Base-by-base conservation (phyloP, 2,888 invertebrate species). In the Oligia latruncula region DNA sequence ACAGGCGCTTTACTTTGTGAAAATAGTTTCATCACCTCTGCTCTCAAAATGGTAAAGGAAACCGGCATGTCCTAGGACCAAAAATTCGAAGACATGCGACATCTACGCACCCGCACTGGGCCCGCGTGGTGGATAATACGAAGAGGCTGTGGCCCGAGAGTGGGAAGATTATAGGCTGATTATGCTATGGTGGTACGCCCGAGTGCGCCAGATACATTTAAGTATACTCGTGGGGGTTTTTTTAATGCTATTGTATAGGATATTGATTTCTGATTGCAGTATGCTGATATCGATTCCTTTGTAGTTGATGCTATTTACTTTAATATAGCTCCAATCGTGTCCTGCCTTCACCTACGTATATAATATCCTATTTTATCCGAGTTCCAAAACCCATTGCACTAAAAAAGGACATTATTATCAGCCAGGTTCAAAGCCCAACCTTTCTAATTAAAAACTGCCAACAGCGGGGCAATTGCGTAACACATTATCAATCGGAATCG, bases 371-470 rank as follows among this genome's bases (percentile, higher is more conserved):
- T 43, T 35, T 29, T 15, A 23, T 29, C 23, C 3, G 17, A 72
- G 46, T 46, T 46, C 13, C 70, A 67, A 46, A 46, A 46, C 23
- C 9, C 6, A 29, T 9, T 35, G 0, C 11, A 49, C 1, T 11
- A 35, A 49, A 40, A 17, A 49, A 17, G 8, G 1, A 43, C 17
- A 35, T 46, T 23, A 46, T 52, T 74, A 23, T 23, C 5, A 73
- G 23, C 64, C 8, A 23, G 8, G 23, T 52, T 52, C 29, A 76
- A 11, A 23, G 23, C 15, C 17, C 40, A 17, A 35, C 9, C 35
- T 75, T 17, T 58, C 11, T 74, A 23, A 68, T 62, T 40, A 23
- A 17, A 82, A 52, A 20, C 17, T n/a, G 40, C 20, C 23, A 62
- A 23, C 20, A 29, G 29, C 29, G 29, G 29, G 29, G 29, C 29